These are phyloP conservation scores for Empis stercorea DNA, from an alignment of 2,888 invertebrate genomes.

Conservation along the genomic window DNA sequence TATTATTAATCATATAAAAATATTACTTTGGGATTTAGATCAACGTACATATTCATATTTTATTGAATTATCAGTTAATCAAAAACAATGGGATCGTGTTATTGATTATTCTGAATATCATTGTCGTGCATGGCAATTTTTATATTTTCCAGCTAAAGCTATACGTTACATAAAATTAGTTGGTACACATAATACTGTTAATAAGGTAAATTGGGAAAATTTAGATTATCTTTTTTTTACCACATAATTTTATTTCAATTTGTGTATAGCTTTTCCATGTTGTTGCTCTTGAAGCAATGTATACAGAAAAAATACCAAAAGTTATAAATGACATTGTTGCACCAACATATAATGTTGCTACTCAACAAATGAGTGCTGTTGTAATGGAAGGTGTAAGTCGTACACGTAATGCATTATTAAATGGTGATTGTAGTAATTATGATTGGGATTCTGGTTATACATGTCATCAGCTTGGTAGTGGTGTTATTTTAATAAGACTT, in stretches of 20 bases:
- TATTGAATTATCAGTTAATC: conserved; percentile 82
- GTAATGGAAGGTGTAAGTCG: conserved; percentile 95
- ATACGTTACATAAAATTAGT: conserved; percentile 70
- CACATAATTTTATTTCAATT: no score
- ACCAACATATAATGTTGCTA: conserved; percentile 85
- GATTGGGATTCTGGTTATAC: conserved; percentile 99
- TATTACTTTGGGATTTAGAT: conserved; percentile 92
- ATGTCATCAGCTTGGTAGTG: conserved; percentile 90
- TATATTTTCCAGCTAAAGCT: conserved; percentile 82
- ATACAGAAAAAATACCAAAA: conserved; percentile 60
- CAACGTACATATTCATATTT: conserved; percentile 46
- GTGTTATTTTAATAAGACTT: conserved; percentile 87
- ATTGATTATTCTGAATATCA: conserved; percentile 84
- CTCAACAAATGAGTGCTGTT: conserved; percentile 74
- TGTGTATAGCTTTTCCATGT: conserved; percentile 65
- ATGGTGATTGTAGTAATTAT: conserved; percentile 89
- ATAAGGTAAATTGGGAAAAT: conserved; percentile 62
- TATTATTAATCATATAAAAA: conserved; percentile 85
- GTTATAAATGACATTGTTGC: conserved; percentile 63
- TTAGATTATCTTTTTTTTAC: no score
- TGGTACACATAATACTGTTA: conserved; percentile 91
- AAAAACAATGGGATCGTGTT: conserved; percentile 87
- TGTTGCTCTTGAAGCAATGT: conserved; percentile 83
- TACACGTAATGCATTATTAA: conserved; percentile 84
- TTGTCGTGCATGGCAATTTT: conserved; percentile 93